Percentiles rank a stretch among this genome's conserved stretches.
Conservation (phyloP, 2,797 vertebrate genomes). For the Taeniopygia guttata region DNA sequence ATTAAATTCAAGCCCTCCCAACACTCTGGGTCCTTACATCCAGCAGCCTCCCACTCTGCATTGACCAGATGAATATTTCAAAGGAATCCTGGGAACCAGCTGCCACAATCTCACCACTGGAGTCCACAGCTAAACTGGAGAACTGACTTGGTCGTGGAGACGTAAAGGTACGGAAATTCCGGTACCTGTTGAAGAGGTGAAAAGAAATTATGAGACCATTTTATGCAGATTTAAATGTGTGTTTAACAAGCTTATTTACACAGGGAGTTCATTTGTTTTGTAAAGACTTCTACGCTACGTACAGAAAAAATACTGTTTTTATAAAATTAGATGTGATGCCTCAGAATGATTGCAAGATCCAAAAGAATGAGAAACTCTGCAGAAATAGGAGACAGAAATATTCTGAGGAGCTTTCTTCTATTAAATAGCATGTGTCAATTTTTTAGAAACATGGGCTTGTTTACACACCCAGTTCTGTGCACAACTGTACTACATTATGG, state of each 20-base stretch:
- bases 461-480: not conserved
- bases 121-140: conserved; percentile 89
- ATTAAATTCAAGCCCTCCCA: not conserved
- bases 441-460: not conserved
- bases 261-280: not conserved
- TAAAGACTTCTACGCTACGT: not conserved
- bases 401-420: not conserved
- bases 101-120: conserved; percentile 89
- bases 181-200: conserved; percentile 79
- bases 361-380: not conserved
- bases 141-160: conserved; percentile 92
- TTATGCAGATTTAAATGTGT: not conserved
- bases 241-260: not conserved
- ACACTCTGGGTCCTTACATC: conserved; percentile 76
- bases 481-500: not conserved
- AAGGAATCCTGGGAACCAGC: conserved; percentile 95
- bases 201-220: not conserved
- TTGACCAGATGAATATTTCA: conserved; percentile 95
- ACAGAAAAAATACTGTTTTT: not conserved
- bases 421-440: rapidly evolving
- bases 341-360: not conserved
- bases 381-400: not conserved
- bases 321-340: not conserved
- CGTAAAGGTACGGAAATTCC: conserved; percentile 97
- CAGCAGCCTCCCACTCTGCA: conserved; percentile 93